phyloP scores from a whole-genome alignment of 2,888 invertebrate species.

The Griposia aprilina region DNA sequence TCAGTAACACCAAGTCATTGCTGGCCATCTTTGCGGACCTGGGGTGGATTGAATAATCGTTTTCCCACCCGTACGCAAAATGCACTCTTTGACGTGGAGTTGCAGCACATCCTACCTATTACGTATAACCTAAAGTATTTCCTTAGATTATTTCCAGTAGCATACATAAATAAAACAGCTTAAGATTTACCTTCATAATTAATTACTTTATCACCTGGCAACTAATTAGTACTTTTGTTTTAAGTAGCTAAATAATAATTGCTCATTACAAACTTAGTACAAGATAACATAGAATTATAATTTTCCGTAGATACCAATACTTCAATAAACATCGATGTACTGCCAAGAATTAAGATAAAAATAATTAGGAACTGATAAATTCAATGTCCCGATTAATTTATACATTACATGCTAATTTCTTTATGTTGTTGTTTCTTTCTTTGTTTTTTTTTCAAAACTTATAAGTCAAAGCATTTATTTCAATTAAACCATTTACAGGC shows the following conservation, averaged over 20 bases:
- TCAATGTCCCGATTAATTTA: slow-evolving; percentile 5
- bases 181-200: neutral
- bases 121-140: neutral
- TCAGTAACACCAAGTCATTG: too few relatives aligned
- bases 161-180: neutral
- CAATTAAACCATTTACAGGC: too few relatives aligned
- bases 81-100: too few relatives aligned
- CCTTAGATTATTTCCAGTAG: neutral
- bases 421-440: neutral
- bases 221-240: neutral
- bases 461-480: too few relatives aligned
- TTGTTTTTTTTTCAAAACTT: too few relatives aligned
- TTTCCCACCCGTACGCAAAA: too few relatives aligned
- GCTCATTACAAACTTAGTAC: neutral
- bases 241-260: neutral
- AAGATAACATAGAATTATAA: slow-evolving; percentile 31
- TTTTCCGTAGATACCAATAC: neutral
- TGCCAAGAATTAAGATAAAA: slow-evolving; percentile 32
- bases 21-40: too few relatives aligned
- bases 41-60: too few relatives aligned
- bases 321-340: neutral
- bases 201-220: slow-evolving; percentile 10
- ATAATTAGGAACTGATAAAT: slow-evolving; percentile 31
- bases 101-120: too few relatives aligned
- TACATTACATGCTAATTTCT: neutral